These are phyloP conservation scores for Osedax frankpressi DNA, from an alignment of 2,888 invertebrate species.

Conservation along the genomic window DNA sequence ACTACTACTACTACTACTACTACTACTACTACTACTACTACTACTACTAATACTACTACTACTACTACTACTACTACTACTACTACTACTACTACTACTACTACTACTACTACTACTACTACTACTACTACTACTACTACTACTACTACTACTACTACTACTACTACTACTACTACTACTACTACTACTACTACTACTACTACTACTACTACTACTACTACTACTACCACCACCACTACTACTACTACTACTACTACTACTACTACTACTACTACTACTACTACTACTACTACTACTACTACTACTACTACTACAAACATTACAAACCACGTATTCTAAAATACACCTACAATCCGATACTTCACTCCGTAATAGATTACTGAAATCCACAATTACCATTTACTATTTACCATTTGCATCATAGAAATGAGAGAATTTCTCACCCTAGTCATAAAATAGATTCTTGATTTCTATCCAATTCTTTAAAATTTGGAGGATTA, in stretches of 20 bases:
- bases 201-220: constrained; percentile 1
- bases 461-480: too few relatives aligned
- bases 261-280: neutral
- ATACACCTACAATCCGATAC: too few relatives aligned
- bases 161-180: neutral
- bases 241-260: constrained; percentile 7
- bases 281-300: constrained; percentile 3
- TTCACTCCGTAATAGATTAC: too few relatives aligned
- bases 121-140: neutral
- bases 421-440: too few relatives aligned
- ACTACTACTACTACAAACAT: constrained; percentile 6
- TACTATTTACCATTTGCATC: too few relatives aligned
- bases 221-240: neutral
- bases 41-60: too few relatives aligned
- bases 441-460: too few relatives aligned
- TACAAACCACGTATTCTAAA: too few relatives aligned
- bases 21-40: neutral
- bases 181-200: neutral
- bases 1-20: neutral
- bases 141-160: neutral
- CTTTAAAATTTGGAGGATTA: too few relatives aligned
- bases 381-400: too few relatives aligned
- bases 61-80: constrained; percentile 2
- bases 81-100: constrained; percentile 5
- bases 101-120: constrained; percentile 2